Base-by-base conservation (phyloP, 2,113 vertebrate genomes). In the Gavia stellata region DNA sequence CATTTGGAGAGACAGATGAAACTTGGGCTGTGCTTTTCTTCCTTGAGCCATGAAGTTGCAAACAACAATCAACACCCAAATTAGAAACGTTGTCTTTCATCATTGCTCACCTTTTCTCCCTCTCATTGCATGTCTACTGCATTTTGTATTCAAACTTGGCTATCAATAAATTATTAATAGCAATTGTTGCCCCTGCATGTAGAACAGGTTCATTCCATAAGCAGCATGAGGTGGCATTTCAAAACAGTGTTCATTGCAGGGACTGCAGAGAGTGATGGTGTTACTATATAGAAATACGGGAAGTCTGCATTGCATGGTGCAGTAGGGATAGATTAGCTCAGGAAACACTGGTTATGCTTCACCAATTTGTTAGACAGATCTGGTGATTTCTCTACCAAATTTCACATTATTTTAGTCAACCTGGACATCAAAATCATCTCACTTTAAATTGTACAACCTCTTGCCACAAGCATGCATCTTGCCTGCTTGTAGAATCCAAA, bases 211-310 rank as follows among this genome's bases (percentile, higher is more conserved):
- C 8, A 53, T 73, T 19, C 10, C 55, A 47, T 29, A 26, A 53
- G 10, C 29, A 78, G 18, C 9, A 29, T 33, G 63, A 72, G 12
- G 5, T 77, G 50, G 14, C 10, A 15, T 78, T 91, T 67, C 47
- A 72, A 52, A 81, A 26, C 33, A 36, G 12, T 4, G 4, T 38
- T 88, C 8, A 20, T 38, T 86, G 42, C 36, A 50, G 2, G 3
- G 59, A 58, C 36, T 70, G 31, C 28, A 73, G 45, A 45, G 23
- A 44, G 38, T 23, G 21, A 29, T 17, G 18, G 7, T 29, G 31
- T 28, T 53, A 40, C 12, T 78, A 28, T 26, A 17, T 3, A 29
- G 25, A 65, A 82, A 62, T 21, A 59, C 0, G 0, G n/a, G 17
- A 58, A 68, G 12, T 20, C 26, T 86, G 28, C 18, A 18, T 88